Conservation (phyloP, 1,140 invertebrate species). For the Orius laevigatus region DNA sequence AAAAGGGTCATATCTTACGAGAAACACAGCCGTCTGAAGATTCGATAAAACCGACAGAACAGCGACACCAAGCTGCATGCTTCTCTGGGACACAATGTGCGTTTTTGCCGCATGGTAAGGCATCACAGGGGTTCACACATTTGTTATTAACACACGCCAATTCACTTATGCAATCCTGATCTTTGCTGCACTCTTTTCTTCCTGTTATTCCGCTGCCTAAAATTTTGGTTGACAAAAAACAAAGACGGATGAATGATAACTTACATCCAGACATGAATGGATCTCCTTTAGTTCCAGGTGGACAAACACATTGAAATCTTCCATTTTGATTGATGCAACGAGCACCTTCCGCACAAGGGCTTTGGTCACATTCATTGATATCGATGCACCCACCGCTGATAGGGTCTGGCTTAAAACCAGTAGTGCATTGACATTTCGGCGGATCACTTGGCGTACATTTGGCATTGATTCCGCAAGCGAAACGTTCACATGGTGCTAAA, state of each 20-base stretch:
- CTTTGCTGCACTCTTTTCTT: slow-evolving; percentile 40
- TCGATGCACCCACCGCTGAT: slow-evolving; percentile 58
- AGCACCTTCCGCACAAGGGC: slow-evolving; percentile 61
- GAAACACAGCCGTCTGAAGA: slow-evolving; percentile 64
- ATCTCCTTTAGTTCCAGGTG: slow-evolving; percentile 62
- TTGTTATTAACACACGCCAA: slow-evolving; percentile 56
- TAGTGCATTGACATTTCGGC: slow-evolving; percentile 69
- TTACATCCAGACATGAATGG: slow-evolving; percentile 67
- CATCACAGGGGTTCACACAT: slow-evolving; percentile 65
- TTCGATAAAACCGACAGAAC: slow-evolving; percentile 62
- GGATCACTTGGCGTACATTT: slow-evolving; percentile 80
- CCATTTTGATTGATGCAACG: slow-evolving; percentile 75
- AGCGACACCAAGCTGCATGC: slow-evolving; percentile 76
- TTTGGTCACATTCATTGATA: slow-evolving; percentile 60
- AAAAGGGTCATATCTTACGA: slow-evolving; percentile 44
- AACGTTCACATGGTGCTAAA: slow-evolving; percentile 58
- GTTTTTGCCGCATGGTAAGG: slow-evolving; percentile 61
- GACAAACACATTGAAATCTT: slow-evolving; percentile 68
- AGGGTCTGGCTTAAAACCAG: slow-evolving; percentile 69
- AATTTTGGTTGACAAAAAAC: neutral
- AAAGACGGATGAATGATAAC: slow-evolving; percentile 4
- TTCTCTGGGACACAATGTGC: slow-evolving; percentile 75
- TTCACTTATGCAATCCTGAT: slow-evolving; percentile 63
- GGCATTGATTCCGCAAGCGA: slow-evolving; percentile 79
- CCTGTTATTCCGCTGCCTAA: slow-evolving; percentile 7